Conservation (phyloP, 2,113 vertebrate species). For the Callionymus lyra region DNA sequence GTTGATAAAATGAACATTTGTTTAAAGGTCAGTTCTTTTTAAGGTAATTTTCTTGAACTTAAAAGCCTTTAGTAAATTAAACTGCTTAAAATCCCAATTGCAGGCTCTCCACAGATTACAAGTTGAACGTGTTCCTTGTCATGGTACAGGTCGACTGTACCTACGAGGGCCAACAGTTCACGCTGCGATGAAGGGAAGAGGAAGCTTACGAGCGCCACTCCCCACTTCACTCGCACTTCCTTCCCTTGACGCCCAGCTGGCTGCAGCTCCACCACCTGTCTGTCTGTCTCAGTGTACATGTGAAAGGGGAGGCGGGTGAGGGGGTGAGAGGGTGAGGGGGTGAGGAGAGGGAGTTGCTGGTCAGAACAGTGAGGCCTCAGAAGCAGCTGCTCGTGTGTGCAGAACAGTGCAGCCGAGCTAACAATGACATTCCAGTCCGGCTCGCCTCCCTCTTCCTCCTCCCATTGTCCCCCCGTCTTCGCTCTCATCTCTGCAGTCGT, state of each 20-base stretch:
- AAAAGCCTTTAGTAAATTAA: too few species aligned
- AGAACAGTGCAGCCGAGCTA: constrained; percentile 17
- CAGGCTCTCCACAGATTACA: too few species aligned
- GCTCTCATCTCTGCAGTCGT: constrained; percentile 7
- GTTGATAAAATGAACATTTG: too few species aligned
- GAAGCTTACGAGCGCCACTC: constrained; percentile 54
- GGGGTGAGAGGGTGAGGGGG: background rate
- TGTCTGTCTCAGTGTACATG: constrained; percentile 7
- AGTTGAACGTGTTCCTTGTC: too few species aligned
- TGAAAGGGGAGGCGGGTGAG: background rate
- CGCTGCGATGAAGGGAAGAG: constrained; percentile 21
- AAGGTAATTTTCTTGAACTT: too few species aligned
- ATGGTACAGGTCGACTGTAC: too few species aligned
- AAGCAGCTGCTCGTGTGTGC: constrained; percentile 40
- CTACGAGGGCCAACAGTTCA: too few species aligned
- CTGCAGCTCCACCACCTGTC: constrained; percentile 43
- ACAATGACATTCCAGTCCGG: constrained; percentile 53
- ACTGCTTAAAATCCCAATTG: too few species aligned
- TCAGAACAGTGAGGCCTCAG: constrained; percentile 20
- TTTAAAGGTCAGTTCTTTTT: too few species aligned
- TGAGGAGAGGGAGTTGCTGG: constrained; percentile 10
- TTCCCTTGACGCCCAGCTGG: constrained; percentile 38
- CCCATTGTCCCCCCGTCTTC: background rate
- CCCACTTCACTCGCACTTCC: constrained; percentile 53
- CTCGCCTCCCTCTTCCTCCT: constrained; percentile 7